Evolutionary conservation across 1,140 invertebrate species (phyloP), one percentile per base, ranked within the genome.

Genomic region (Aethina tumida): DNA sequence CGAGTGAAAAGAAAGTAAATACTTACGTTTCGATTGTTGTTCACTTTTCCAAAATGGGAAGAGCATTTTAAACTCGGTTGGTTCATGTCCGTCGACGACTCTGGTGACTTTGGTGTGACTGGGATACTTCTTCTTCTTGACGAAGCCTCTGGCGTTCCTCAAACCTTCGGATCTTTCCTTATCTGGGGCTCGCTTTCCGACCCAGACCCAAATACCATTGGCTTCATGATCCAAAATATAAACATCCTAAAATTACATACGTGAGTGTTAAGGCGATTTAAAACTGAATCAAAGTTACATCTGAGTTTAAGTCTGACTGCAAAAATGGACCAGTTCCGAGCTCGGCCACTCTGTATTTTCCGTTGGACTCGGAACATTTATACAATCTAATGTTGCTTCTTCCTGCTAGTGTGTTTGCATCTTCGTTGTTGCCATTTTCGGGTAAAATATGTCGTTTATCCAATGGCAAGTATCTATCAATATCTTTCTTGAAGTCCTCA

Each of bases 191-290:
- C 75, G 65, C 56, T 73, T 75, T 0, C 92, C 92, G 5, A 91
- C 81, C 92, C 92, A 97, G 2, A 90, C 80, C 89, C 91, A 96
- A 38, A 95, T 78, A 1, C 88, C 89, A 1, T 81, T 76, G 5
- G 68, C 67, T n/a, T 82, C 83, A 49, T 86, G 84, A 58, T 95
- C 90, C 18, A 96, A 65, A 37, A 96, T 79, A 61, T 81, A 96
- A 0, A 86, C 82, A 47, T 84, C 79, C 79, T 86, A 58, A 25
- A 58, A 58, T 49, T n/a, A 29, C 4, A 32, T 32, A 2, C 15
- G 14, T 32, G 12, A 12, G 28, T 29, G 8, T 17, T 30, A 10
- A 38, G 10, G 25, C 22, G 16, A 9, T 22, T 37, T 37, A 22
- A 6, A 25, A 18, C 17, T 34, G 27, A 13, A 25, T 13, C n/a